Percentiles rank a stretch among this genome's conserved stretches.
phyloP scores from a whole-genome alignment of 2,113 vertebrate species.

The Lonchura striata region DNA sequence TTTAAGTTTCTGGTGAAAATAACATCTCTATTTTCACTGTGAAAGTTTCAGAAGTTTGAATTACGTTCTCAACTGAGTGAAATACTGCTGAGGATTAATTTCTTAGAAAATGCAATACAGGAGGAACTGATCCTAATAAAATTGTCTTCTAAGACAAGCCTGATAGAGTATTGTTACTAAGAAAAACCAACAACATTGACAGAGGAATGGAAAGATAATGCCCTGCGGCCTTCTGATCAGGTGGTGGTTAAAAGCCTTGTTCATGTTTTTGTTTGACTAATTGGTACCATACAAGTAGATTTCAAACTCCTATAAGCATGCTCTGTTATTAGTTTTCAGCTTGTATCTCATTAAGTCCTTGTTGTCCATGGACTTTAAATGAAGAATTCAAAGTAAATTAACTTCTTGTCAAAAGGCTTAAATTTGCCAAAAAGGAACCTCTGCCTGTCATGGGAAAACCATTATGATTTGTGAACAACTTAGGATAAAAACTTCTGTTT shows the following conservation, averaged over 20 bases:
- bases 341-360: background rate
- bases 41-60: constrained; percentile 48
- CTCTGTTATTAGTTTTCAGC: background rate
- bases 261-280: background rate
- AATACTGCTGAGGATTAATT: constrained; percentile 22
- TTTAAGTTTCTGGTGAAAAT: constrained; percentile 61
- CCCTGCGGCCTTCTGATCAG: background rate
- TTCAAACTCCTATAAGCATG: background rate
- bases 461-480: background rate
- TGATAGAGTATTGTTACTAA: background rate
- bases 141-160: background rate
- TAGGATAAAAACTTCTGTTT: background rate
- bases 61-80: constrained; percentile 36
- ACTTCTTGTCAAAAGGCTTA: background rate
- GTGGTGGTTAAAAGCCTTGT: background rate
- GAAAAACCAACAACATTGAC: background rate
- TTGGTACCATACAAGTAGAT: background rate
- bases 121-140: background rate
- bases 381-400: background rate
- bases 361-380: background rate
- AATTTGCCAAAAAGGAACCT: background rate
- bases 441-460: background rate
- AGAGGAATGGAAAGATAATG: background rate
- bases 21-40: constrained; percentile 20
- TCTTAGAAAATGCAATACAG: constrained; percentile 1